These are phyloP conservation scores for Ips nitidus DNA, from an alignment of 1,140 invertebrate species.

Conservation along the genomic window DNA sequence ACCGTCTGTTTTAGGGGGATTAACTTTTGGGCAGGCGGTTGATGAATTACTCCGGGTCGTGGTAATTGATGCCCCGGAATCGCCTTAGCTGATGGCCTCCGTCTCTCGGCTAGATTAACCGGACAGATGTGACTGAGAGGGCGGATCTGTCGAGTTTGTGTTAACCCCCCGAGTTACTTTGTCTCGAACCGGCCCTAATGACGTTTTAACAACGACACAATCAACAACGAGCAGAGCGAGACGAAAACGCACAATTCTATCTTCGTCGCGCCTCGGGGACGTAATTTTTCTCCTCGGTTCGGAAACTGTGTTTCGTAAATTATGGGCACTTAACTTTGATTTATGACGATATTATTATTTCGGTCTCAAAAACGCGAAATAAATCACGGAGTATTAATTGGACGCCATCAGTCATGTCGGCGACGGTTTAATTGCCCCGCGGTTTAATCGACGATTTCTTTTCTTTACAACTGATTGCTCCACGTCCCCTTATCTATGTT, in stretches of 20 bases:
- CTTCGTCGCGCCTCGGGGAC: neutral
- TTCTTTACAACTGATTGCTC: no score
- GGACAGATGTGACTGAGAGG: neutral
- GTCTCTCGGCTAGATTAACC: slow-evolving; percentile 19
- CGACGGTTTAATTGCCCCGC: neutral
- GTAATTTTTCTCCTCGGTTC: neutral
- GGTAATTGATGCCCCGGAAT: slow-evolving; percentile 17
- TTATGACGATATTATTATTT: slow-evolving; percentile 2
- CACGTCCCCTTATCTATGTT: no score
- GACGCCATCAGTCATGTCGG: slow-evolving; percentile 1
- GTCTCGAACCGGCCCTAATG: no score
- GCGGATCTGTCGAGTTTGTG: neutral
- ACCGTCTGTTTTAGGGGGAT: neutral
- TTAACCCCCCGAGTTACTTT: no score
- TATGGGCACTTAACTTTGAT: slow-evolving; percentile 5
- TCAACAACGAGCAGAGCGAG: no score
- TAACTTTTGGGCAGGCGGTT: slow-evolving; percentile 20
- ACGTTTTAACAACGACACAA: no score
- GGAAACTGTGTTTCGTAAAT: slow-evolving; percentile 1
- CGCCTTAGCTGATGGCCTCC: slow-evolving; percentile 14
- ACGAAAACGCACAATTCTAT: no score
- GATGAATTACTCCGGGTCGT: slow-evolving; percentile 21
- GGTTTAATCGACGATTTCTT: no score
- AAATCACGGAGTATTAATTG: slow-evolving; percentile 2
- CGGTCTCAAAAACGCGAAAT: slow-evolving; percentile 2